Base-by-base conservation (phyloP, 2,797 vertebrate species). In the Acanthopagrus latus region DNA sequence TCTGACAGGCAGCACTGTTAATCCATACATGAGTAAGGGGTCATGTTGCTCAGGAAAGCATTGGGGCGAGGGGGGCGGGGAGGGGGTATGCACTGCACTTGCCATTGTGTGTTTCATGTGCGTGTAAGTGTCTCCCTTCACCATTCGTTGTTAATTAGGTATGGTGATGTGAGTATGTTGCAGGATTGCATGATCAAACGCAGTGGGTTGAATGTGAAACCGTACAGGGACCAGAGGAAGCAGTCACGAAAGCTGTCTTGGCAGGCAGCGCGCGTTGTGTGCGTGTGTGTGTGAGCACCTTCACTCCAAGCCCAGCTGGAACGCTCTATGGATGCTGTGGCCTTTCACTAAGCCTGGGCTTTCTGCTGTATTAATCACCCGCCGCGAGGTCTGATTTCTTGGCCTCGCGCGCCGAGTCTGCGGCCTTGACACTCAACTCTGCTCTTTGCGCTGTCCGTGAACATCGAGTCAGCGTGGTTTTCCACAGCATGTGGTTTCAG, bases 301-400 rank as follows among this genome's bases (percentile, higher is more conserved):
- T 77, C 60, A 55, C 62, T 84, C 74, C 69, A 78, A 91, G 84
- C 83, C 69, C 74, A 64, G 81, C 87, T 83, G 88, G 86, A 90
- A 91, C 82, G 71, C 75, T 89, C 65, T 87, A 87, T 92, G 87
- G 83, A 93, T 87, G 82, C 73, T 88, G 88, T 83, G 86, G 88
- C 89, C 80, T 86, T 86, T 89, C 81, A 79, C 74, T 91, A 88
- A 94, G 84, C 86, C 79, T 52, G 60, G 74, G 60, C 84, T 90
- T 90, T 88, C 76, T 88, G 86, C 70, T 89, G 85, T 89, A 91
- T 92, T 91, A 94, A 92, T 93, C 91, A 90, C 74, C 78, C 73
- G 78, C 76, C 63, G 57, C 87, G 86, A 87, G 75, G 81, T 92
- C 85, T 89, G 84, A 89, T 93, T 94, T 92, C 80, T 93, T 94